Evolutionary conservation across 2,113 vertebrate genomes (phyloP).

Genomic region (Sigmodon hispidus): DNA sequence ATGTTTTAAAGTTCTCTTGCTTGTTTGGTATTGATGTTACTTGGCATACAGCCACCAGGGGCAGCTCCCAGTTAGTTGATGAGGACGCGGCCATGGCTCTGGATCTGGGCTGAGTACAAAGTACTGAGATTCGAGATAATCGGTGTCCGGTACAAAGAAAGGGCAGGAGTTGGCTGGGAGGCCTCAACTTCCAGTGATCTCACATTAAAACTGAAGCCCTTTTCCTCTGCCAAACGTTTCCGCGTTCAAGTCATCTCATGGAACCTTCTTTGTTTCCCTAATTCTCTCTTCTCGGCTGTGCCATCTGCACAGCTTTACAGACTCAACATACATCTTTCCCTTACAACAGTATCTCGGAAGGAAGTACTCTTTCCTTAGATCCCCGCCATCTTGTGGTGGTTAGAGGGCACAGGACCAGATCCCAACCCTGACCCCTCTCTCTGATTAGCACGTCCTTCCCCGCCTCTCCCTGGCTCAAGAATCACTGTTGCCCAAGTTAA

Average conservation of each 20-base stretch:
- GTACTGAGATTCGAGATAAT: slow-evolving; percentile 34
- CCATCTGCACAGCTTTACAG: background rate
- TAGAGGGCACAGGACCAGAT: background rate
- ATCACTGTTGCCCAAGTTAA: slow-evolving; percentile 2
- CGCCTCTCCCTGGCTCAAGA: background rate
- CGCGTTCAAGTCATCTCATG: slow-evolving; percentile 34
- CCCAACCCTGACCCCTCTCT: background rate
- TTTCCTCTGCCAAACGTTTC: slow-evolving; percentile 14
- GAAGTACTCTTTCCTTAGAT: background rate
- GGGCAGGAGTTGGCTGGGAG: slow-evolving; percentile 37
- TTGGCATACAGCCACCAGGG: slow-evolving; percentile 92
- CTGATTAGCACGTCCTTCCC: background rate
- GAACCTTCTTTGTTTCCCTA: background rate
- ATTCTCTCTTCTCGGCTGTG: background rate
- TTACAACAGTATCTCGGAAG: background rate
- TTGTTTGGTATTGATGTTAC: slow-evolving; percentile 91
- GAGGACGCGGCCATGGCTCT: slow-evolving; percentile 69
- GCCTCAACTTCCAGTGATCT: slow-evolving; percentile 6
- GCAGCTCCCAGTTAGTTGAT: slow-evolving; percentile 65
- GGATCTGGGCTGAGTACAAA: slow-evolving; percentile 69
- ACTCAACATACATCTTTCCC: background rate
- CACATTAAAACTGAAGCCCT: slow-evolving; percentile 16
- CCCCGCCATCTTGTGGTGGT: background rate
- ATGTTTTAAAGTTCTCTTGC: slow-evolving; percentile 87
- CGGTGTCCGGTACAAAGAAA: slow-evolving; percentile 43